phyloP scores from a whole-genome alignment of 2,113 vertebrate genomes.

The Phalacrocorax aristotelis region DNA sequence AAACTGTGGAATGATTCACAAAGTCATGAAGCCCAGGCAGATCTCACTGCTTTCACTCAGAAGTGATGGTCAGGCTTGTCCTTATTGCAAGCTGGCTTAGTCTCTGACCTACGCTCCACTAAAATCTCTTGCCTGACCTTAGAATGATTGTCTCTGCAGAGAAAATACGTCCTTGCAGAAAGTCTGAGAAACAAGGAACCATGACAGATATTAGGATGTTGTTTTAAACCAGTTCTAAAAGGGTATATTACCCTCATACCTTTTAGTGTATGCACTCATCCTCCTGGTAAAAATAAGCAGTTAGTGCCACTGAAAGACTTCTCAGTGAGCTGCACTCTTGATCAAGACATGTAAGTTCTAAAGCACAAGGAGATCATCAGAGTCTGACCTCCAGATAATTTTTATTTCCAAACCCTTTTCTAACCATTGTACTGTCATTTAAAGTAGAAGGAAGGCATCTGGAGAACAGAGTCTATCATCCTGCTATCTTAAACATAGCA shows the following conservation, averaged over 20 bases:
- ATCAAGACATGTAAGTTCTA: background rate
- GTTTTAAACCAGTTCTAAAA: background rate
- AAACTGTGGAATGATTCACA: background rate
- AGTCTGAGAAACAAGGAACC: background rate
- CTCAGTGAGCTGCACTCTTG: background rate
- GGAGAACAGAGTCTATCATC: background rate
- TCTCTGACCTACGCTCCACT: background rate
- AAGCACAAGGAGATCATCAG: background rate
- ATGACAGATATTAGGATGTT: background rate
- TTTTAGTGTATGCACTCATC: background rate
- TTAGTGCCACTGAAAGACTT: background rate
- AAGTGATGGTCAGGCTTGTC: background rate
- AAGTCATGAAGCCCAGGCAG: background rate
- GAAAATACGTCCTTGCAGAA: background rate
- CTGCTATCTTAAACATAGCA: background rate
- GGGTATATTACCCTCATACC: background rate
- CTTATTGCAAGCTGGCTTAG: background rate
- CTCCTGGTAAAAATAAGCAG: background rate
- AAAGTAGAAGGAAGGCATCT: background rate
- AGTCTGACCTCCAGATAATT: background rate
- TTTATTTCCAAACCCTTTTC: background rate
- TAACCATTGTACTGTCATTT: background rate
- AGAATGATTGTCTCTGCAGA: background rate
- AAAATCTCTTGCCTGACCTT: background rate
- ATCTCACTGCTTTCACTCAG: background rate